Conservation (phyloP, 2,113 vertebrate genomes). For the Epinephelus fuscoguttatus region DNA sequence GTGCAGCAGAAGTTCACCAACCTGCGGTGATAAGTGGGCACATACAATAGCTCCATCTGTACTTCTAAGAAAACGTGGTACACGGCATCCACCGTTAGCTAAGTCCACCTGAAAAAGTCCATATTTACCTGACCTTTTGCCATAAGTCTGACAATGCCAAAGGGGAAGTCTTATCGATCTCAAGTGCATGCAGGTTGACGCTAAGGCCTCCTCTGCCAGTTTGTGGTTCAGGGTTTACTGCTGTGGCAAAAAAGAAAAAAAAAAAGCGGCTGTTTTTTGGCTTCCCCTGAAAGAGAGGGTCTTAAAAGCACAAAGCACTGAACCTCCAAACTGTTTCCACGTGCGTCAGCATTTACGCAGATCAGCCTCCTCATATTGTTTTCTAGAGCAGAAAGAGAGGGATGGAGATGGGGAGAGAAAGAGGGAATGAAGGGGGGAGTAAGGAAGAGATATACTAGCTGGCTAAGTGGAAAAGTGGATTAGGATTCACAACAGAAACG, state of each 20-base stretch:
- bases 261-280: conserved; percentile 26
- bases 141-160: conserved; percentile 41
- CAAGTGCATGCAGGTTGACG: conserved; percentile 25
- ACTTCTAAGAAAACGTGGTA: neutral
- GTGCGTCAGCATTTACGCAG: conserved; percentile 74
- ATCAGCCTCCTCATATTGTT: conserved; percentile 70
- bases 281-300: conserved; percentile 30
- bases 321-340: conserved; percentile 55
- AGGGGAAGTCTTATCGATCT: conserved; percentile 46
- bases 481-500: conserved; percentile 75
- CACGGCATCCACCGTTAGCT: conserved; percentile 25
- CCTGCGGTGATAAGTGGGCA: neutral
- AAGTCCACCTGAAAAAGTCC: conserved; percentile 37
- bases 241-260: neutral
- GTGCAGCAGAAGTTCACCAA: neutral
- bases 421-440: conserved; percentile 9
- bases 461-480: conserved; percentile 80
- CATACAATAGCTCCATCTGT: neutral
- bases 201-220: conserved; percentile 35
- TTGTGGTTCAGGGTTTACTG: conserved; percentile 48
- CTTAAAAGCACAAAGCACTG: conserved; percentile 44
- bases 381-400: conserved; percentile 36
- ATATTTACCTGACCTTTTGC: conserved; percentile 48
- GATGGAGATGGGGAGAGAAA: conserved; percentile 48
- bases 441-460: conserved; percentile 62